Base-by-base conservation (phyloP, 2,888 invertebrate species). In the Sabellastarte sp. region DNA sequence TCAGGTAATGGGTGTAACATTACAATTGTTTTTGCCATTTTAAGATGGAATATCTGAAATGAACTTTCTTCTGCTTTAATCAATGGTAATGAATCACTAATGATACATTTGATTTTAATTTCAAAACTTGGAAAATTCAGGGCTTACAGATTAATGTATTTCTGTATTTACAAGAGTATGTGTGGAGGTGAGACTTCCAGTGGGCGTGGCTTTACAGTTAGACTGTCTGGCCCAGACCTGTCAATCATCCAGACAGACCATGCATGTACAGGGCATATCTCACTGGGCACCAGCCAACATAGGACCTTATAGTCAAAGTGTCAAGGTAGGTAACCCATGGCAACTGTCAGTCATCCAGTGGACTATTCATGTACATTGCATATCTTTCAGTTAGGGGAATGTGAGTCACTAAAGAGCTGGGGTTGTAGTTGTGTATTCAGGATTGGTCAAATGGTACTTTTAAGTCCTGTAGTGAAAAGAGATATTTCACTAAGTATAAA, bases 271-370 rank as follows among this genome's bases (percentile, higher is more conserved):
- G 85, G 91, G 95, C 68, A 89, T 95, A 75, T 95, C 95, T 32
- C 95, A 96, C 83, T 96, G 96, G 96, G 95, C 95, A n/a, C 95
- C 96, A 0, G 95, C 95, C 66, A 95, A 94, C 82, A 95, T 96
- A 75, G 96, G 95, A 56, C 95, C 96, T 3, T 96, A 96, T 82
- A 95, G 95, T 81, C 96, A 96, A 86, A 92, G 93, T 1, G 89
- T 92, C 66, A 89, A 90, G 87, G 93, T 93, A 84, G 20, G 41
- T n/a, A n/a, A n/a, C n/a, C n/a, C n/a, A n/a, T n/a, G n/a, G n/a
- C n/a, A n/a, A n/a, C n/a, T n/a, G n/a, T n/a, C n/a, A n/a, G n/a
- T n/a, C n/a, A n/a, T n/a, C n/a, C n/a, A n/a, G n/a, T n/a, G n/a
- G 84, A 85, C 10, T 26, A n/a, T 26, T 15, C 5, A 5, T 53